These are phyloP conservation scores for Tortricodes alternella DNA, from an alignment of 2,888 invertebrate genomes.

Conservation along the genomic window DNA sequence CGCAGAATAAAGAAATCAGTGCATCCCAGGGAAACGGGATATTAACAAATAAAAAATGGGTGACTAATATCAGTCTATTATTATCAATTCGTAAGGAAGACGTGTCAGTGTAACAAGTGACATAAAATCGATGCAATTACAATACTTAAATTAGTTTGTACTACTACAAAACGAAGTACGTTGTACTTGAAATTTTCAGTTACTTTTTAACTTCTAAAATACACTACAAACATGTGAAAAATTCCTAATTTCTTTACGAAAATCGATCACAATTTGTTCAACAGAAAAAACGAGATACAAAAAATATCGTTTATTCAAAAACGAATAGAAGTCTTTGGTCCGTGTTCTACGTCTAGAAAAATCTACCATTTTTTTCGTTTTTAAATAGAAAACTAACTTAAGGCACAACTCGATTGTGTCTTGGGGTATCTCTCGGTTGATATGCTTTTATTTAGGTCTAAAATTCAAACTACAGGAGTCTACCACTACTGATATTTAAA, in stretches of 20 bases:
- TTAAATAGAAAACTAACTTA: slow-evolving; percentile 58
- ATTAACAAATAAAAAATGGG: slow-evolving; percentile 49
- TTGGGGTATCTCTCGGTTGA: slow-evolving; percentile 60
- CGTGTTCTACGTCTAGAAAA: slow-evolving; percentile 63
- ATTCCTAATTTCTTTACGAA: slow-evolving; percentile 48
- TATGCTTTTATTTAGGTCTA: slow-evolving; percentile 59
- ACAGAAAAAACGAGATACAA: slow-evolving; percentile 73
- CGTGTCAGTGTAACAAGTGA: slow-evolving; percentile 47
- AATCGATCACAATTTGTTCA: slow-evolving; percentile 48
- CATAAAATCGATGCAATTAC: slow-evolving; percentile 50
- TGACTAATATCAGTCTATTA: slow-evolving; percentile 72
- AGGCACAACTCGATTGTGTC: slow-evolving; percentile 78
- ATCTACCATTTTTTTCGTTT: slow-evolving; percentile 45
- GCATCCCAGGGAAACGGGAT: slow-evolving; percentile 76
- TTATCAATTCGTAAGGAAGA: slow-evolving; percentile 64
- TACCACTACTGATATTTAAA: slow-evolving; percentile 62
- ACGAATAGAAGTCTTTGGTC: slow-evolving; percentile 70
- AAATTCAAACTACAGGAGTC: slow-evolving; percentile 51
- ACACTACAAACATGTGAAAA: slow-evolving; percentile 52
- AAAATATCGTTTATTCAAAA: slow-evolving; percentile 71
- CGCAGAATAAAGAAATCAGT: slow-evolving; percentile 64
- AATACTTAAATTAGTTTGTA: slow-evolving; percentile 74
- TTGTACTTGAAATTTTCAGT: slow-evolving; percentile 49
- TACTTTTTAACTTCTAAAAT: slow-evolving; percentile 45
- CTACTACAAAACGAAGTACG: slow-evolving; percentile 66